A percentile compares a stretch with the other conserved stretches of the same genome.
Conservation (phyloP, 92 coral and sea anemone species). For the Virgularia gustaviana region DNA sequence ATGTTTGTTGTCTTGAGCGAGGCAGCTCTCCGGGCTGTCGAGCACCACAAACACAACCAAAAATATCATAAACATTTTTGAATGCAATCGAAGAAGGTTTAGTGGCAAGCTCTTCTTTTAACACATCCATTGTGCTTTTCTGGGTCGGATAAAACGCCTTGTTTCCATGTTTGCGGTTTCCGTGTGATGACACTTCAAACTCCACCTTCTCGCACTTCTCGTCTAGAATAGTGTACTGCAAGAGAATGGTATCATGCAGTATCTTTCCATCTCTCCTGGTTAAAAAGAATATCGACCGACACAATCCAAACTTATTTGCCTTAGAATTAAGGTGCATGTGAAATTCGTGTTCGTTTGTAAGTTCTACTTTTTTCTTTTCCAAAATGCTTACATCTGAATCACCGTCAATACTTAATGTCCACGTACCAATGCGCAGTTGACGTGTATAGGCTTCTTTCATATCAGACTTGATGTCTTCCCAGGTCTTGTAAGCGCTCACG, state of each 20-base stretch:
- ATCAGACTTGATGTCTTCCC: conserved; percentile 56
- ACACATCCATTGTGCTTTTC: conserved; percentile 47
- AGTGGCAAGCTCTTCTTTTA: conserved; percentile 16
- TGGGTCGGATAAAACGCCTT: conserved; percentile 56
- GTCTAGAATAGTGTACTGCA: conserved; percentile 31
- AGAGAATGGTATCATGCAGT: neutral
- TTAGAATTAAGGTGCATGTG: conserved; percentile 44
- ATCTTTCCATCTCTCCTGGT: conserved; percentile 9
- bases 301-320: conserved; percentile 26
- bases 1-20: conserved; percentile 47
- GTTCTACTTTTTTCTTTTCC: conserved; percentile 24
- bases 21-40: conserved; percentile 46
- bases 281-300: conserved; percentile 44
- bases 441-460: conserved; percentile 52
- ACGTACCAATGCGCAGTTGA: conserved; percentile 42
- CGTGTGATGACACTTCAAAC: conserved; percentile 50
- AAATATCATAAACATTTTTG: conserved; percentile 6
- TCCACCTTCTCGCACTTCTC: conserved; percentile 22
- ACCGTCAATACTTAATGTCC: conserved; percentile 42
- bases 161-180: conserved; percentile 38
- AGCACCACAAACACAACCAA: conserved; percentile 50
- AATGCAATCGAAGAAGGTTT: conserved; percentile 31
- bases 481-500: conserved; percentile 19
- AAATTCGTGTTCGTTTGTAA: conserved; percentile 8
- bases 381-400: conserved; percentile 25